These are phyloP conservation scores for Catharus minimus DNA, from an alignment of 2,113 vertebrate species.

Conservation along the genomic window DNA sequence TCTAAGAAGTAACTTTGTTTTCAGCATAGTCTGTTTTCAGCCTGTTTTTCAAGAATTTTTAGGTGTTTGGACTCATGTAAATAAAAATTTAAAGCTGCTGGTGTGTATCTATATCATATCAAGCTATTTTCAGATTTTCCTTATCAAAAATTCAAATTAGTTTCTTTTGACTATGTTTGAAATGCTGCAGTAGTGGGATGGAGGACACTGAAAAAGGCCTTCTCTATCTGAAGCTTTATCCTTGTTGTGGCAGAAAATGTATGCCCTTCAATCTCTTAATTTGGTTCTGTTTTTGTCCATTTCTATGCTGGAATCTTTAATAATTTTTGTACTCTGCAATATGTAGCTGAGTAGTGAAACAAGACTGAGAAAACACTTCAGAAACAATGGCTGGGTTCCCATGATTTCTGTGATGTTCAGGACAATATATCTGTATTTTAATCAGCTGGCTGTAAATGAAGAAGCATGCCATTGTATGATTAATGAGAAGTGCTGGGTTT, in stretches of 20 bases:
- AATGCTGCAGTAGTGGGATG: not conserved
- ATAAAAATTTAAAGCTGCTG: not conserved
- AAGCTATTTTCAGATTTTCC: not conserved
- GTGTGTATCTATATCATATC: not conserved
- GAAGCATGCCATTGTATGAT: not conserved
- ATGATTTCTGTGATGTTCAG: not conserved
- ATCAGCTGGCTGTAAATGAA: constrained; percentile 16
- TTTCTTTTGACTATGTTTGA: not conserved
- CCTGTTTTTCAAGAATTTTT: not conserved
- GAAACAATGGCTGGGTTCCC: not conserved
- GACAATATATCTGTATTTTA: constrained; percentile 11
- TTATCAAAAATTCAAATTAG: not conserved
- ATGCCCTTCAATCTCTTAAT: not conserved
- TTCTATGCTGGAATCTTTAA: not conserved
- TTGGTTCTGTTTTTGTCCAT: not conserved
- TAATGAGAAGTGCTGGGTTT: not conserved
- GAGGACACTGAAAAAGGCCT: not conserved
- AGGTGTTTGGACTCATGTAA: not conserved
- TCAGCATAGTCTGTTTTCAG: not conserved
- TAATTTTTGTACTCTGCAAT: not conserved
- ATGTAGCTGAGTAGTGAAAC: not conserved
- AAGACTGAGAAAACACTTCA: not conserved
- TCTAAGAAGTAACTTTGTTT: not conserved
- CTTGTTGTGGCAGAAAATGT: not conserved
- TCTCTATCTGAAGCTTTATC: not conserved